Base-by-base conservation (phyloP, 2,113 vertebrate genomes). In the Sisor rabdophorus region DNA sequence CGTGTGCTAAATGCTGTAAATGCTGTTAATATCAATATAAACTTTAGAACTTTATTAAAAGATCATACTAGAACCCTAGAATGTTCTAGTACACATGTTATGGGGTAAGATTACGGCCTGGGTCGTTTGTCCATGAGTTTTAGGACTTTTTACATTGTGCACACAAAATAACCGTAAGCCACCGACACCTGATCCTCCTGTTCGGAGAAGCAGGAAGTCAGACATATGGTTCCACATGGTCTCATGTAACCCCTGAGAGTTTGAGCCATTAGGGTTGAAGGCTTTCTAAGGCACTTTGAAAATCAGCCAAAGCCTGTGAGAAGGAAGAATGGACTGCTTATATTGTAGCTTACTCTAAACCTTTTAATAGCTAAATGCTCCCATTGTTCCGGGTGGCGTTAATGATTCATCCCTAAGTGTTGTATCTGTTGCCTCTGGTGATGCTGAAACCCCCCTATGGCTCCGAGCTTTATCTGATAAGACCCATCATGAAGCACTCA, bases 151-250 rank as follows among this genome's bases (percentile, higher is more conserved):
- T 72, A 36, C 24, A 61, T 72, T 56, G 50, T 61, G 76, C 24
- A 2, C 24, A 36, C 3, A 36, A 36, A 36, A 36, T 4, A 36
- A 36, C 3, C 32, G 32, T 24, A 83, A 80, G 83, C 56, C 77
- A 82, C 32, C 84, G 88, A 87, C 81, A 90, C 84, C 80, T 79
- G 83, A 90, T 88, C 87, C 47, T 64, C 65, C 70, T 60, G 87
- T 82, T 77, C 80, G 74, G 40, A 81, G 84, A 85, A 84, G 85
- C 86, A 90, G 86, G 86, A 90, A 89, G 80, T 71, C 54, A 63
- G 53, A 16, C 5, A 78, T 55, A 65, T 72, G 70, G 70, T 55
- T 40, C 70, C 30, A 44, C 36, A 40, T 71, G 55, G 53, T 58
- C 55, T 69, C 50, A 20, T n/a, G 20, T 72, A 48, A 52, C 73